phyloP scores from a whole-genome alignment of 1,140 invertebrate genomes.

The Drosophila subobscura region DNA sequence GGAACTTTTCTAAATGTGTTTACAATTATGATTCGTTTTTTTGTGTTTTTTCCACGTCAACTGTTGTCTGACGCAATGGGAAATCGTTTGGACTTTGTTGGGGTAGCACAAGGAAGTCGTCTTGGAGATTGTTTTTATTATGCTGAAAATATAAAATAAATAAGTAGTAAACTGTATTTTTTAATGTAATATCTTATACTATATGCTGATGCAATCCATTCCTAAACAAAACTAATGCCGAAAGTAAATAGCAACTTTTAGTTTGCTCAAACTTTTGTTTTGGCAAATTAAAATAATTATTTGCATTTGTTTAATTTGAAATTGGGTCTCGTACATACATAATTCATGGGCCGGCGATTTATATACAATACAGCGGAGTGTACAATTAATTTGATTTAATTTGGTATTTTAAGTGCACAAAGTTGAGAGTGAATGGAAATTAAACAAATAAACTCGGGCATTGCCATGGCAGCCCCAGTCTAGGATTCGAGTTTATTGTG shows the following conservation, averaged over 20 bases:
- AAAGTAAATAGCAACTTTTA: too few relatives aligned
- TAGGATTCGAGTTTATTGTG: slow-evolving; percentile 1
- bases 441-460: neutral
- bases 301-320: slow-evolving; percentile 19
- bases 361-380: too few relatives aligned
- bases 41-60: neutral
- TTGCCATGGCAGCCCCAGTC: neutral
- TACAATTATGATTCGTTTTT: neutral
- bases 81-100: neutral
- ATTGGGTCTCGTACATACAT: slow-evolving; percentile 21
- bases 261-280: slow-evolving; percentile 9
- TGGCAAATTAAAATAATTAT: slow-evolving; percentile 11
- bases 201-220: too few relatives aligned
- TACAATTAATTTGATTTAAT: slow-evolving; percentile 35
- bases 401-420: slow-evolving; percentile 7
- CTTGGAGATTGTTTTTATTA: too few relatives aligned
- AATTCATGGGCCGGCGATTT: neutral
- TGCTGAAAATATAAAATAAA: neutral
- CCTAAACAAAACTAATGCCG: neutral
- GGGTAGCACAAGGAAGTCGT: neutral
- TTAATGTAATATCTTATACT: too few relatives aligned
- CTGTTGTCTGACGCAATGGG: neutral
- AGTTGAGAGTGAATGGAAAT: neutral
- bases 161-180: too few relatives aligned
- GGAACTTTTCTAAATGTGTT: neutral